Conservation (phyloP, 2,888 invertebrate species). For the Diadromus collaris region DNA sequence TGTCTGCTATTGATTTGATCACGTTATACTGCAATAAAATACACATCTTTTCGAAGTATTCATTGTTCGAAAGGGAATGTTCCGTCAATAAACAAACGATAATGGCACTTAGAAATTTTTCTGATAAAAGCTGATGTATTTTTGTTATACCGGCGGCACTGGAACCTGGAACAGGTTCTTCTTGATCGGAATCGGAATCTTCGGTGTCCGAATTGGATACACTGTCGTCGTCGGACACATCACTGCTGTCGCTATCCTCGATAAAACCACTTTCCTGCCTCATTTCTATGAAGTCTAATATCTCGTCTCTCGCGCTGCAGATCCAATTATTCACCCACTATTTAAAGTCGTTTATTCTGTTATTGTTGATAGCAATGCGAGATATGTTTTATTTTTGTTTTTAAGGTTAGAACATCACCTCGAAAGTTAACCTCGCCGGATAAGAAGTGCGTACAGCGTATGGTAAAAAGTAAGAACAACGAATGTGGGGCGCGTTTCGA, state of each 20-base stretch:
- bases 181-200: conserved; percentile 53
- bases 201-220: conserved; percentile 45
- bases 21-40: not conserved
- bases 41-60: not conserved
- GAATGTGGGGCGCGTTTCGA: not conserved
- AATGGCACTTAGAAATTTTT: not conserved
- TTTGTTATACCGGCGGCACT: conserved; percentile 16
- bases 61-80: not conserved
- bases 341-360: not conserved
- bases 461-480: not conserved
- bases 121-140: not conserved
- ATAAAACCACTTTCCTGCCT: conserved; percentile 39
- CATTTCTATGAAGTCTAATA: conserved; percentile 21
- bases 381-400: not conserved
- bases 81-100: not conserved
- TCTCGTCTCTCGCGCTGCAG: not conserved
- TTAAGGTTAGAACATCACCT: not conserved
- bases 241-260: conserved; percentile 51
- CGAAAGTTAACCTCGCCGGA: not conserved
- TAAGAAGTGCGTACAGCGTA: not conserved
- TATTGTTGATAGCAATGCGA: not conserved
- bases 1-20: not conserved
- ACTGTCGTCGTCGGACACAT: conserved; percentile 53
- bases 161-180: conserved; percentile 18
- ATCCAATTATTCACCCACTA: not conserved